Conservation (phyloP, 2,888 invertebrate species). For the Orthosia gracilis region DNA sequence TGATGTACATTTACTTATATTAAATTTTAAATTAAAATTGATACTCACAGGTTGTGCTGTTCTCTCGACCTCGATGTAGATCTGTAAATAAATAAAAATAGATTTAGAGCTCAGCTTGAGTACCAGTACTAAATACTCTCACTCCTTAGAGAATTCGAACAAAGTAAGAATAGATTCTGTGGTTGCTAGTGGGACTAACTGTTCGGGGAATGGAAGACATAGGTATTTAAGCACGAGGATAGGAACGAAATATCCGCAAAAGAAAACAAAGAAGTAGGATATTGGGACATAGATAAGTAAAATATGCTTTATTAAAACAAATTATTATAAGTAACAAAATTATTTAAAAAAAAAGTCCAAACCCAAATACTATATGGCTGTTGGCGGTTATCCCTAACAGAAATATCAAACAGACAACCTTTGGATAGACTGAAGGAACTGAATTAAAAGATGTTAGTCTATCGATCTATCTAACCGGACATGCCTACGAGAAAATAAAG, state of each 20-base stretch:
- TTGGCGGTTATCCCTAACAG: no score
- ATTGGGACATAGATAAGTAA: background rate
- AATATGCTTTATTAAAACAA: no score
- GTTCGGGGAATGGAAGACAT: background rate
- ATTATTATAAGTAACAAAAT: no score
- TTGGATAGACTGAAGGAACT: no score
- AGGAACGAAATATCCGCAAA: background rate
- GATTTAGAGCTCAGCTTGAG: background rate
- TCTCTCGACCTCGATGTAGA: constrained; percentile 17
- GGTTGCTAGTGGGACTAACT: background rate
- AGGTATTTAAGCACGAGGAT: background rate
- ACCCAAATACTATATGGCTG: no score
- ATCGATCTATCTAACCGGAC: no score
- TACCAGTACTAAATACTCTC: background rate
- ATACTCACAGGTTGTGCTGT: constrained; percentile 42
- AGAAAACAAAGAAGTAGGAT: background rate
- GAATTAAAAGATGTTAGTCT: no score
- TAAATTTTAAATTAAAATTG: no score
- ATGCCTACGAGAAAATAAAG: background rate
- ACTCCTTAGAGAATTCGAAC: background rate
- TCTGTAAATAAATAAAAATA: constrained; percentile 45
- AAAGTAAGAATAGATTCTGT: background rate
- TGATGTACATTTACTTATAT: no score
- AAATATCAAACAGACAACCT: no score
- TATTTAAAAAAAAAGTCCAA: no score